phyloP scores from a whole-genome alignment of 2,113 vertebrate species.

The Trichechus manatus region DNA sequence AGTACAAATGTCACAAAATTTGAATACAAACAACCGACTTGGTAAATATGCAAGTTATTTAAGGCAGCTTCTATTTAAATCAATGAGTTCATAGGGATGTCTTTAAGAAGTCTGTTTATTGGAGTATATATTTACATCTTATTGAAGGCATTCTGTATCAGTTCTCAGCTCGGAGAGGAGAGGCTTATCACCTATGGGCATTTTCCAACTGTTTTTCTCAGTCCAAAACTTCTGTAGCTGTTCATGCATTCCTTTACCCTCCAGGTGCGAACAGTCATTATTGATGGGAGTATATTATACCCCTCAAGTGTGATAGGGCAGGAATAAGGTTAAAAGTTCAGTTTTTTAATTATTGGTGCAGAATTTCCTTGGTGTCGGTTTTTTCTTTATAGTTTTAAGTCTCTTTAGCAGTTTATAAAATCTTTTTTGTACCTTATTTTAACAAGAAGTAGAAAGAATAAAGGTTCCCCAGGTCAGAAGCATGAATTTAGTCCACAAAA shows the following conservation, averaged over 20 bases:
- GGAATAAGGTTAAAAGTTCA: not conserved
- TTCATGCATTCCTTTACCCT: not conserved
- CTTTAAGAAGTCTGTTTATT: not conserved
- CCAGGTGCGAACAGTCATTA: not conserved
- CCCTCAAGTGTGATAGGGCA: not conserved
- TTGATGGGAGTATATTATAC: rapidly evolving
- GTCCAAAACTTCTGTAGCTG: not conserved
- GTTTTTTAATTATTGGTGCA: not conserved
- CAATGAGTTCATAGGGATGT: not conserved
- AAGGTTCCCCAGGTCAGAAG: not conserved
- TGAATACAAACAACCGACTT: not conserved
- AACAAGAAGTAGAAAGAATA: not conserved
- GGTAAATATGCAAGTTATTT: not conserved
- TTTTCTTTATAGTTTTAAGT: not conserved
- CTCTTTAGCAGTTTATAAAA: not conserved
- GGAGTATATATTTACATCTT: not conserved
- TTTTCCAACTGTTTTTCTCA: not conserved
- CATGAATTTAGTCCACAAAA: not conserved
- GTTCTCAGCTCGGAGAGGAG: not conserved
- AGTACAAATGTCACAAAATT: not conserved
- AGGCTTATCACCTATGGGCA: not conserved
- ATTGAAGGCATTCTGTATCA: not conserved
- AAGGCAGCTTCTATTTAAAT: not conserved
- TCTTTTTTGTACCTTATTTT: not conserved
- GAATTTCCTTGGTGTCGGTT: not conserved